A percentile compares a stretch with the other conserved stretches of the same genome.
Evolutionary conservation across 2,888 invertebrate genomes (phyloP).

Genomic region (Sarcophaga carnaria): DNA sequence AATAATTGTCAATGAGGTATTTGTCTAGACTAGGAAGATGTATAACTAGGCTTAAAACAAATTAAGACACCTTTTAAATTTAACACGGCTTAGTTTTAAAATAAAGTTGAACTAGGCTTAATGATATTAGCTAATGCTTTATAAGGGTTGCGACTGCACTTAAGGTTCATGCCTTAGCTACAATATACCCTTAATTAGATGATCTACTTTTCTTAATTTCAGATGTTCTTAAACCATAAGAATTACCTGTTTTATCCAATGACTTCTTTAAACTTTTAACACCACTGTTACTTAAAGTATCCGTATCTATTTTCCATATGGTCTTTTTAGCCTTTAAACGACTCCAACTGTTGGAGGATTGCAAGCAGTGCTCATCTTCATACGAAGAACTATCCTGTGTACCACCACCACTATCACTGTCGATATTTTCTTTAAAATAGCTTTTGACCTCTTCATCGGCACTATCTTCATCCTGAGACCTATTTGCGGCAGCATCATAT

Average conservation of each 20-base stretch:
- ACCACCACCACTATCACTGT: slow-evolving; percentile 78
- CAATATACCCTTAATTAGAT: slow-evolving; percentile 46
- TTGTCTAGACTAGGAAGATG: background rate
- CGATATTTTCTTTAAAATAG: slow-evolving; percentile 81
- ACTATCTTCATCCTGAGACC: slow-evolving; percentile 82
- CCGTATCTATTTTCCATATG: slow-evolving; percentile 77
- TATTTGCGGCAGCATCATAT: slow-evolving; percentile 78
- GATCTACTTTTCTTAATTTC: slow-evolving; percentile 66
- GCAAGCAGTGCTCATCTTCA: slow-evolving; percentile 74
- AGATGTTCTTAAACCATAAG: background rate
- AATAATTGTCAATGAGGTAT: no score
- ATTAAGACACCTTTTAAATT: no score
- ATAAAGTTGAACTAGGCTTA: no score
- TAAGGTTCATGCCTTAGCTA: background rate
- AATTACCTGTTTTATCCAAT: slow-evolving; percentile 75
- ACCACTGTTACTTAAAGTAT: slow-evolving; percentile 62
- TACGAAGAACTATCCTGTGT: slow-evolving; percentile 78
- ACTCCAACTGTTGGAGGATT: slow-evolving; percentile 84
- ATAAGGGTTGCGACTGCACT: no score
- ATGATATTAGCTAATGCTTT: no score
- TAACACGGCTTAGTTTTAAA: no score
- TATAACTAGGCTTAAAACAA: no score
- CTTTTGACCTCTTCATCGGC: slow-evolving; percentile 85
- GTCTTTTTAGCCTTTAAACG: slow-evolving; percentile 83
- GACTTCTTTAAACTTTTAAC: slow-evolving; percentile 43